phyloP scores from a whole-genome alignment of 2,797 vertebrate genomes.

The Aplochiton taeniatus region DNA sequence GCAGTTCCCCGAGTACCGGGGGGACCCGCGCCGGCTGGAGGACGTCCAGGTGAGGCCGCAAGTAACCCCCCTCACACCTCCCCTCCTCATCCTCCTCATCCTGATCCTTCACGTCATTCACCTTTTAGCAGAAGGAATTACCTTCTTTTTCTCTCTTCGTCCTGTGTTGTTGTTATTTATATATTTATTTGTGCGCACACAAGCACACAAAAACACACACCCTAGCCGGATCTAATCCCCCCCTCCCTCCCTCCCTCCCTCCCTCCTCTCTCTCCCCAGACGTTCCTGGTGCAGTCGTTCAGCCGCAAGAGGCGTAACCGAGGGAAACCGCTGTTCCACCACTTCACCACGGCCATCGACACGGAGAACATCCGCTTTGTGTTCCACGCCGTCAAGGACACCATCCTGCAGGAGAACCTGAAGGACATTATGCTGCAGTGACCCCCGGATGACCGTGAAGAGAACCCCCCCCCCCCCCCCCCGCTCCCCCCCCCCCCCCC shows the following conservation, averaged over 20 bases:
- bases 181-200: too few relatives aligned
- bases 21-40: conserved; percentile 85
- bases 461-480: not conserved
- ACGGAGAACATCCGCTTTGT: conserved; percentile 98
- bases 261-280: conserved; percentile 58
- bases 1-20: conserved; percentile 92
- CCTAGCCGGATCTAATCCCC: not conserved
- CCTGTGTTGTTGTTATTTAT: too few relatives aligned
- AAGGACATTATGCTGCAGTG: conserved; percentile 98
- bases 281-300: conserved; percentile 91
- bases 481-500: not conserved
- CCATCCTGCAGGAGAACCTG: conserved; percentile 96
- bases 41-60: conserved; percentile 84
- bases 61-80: not conserved
- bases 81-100: not conserved
- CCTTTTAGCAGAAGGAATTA: too few relatives aligned
- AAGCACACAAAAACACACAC: not conserved
- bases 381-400: conserved; percentile 97
- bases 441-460: conserved; percentile 36
- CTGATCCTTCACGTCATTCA: too few relatives aligned
- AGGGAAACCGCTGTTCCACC: conserved; percentile 92
- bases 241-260: not conserved
- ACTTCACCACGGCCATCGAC: conserved; percentile 97
- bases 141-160: too few relatives aligned
- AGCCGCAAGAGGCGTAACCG: conserved; percentile 92